Evolutionary conservation across 2,113 vertebrate genomes (phyloP).

Genomic region (Zapornia atra): DNA sequence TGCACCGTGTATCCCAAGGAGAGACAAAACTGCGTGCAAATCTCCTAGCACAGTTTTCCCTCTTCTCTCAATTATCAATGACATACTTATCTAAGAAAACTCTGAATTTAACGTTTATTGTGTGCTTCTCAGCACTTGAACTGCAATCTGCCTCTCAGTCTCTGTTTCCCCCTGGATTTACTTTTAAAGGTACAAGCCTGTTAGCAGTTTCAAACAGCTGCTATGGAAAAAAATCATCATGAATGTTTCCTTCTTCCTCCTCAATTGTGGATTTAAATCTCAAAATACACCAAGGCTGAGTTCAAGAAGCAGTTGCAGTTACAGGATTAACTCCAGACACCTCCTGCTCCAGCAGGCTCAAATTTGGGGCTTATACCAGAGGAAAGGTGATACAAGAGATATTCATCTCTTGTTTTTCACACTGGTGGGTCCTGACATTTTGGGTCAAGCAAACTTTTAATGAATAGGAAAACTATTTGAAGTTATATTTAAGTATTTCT

Average conservation of each 20-base stretch:
- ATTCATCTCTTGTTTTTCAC: constrained; percentile 26
- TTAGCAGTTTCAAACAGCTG: constrained; percentile 58
- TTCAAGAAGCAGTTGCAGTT: constrained; percentile 45
- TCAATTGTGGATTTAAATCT: constrained; percentile 37
- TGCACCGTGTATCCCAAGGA: not conserved
- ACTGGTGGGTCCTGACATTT: constrained; percentile 46
- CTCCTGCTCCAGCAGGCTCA: not conserved
- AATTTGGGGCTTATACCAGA: not conserved
- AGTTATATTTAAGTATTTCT: constrained; percentile 23
- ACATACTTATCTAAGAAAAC: not conserved
- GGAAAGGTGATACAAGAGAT: constrained; percentile 59
- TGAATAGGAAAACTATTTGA: constrained; percentile 28
- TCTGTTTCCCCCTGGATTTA: not conserved
- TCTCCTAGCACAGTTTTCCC: not conserved
- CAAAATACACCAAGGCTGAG: constrained; percentile 36
- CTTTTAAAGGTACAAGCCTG: constrained; percentile 26
- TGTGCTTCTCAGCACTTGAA: not conserved
- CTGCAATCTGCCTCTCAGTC: not conserved
- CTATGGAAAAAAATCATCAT: constrained; percentile 28
- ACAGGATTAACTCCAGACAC: constrained; percentile 61
- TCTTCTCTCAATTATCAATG: not conserved
- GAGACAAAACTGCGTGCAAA: not conserved
- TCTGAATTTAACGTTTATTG: not conserved
- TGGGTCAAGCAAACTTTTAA: constrained; percentile 46
- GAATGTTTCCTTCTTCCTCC: constrained; percentile 37